Evolutionary conservation across 2,797 vertebrate genomes (phyloP).

Genomic region (Poecilia gillii): DNA sequence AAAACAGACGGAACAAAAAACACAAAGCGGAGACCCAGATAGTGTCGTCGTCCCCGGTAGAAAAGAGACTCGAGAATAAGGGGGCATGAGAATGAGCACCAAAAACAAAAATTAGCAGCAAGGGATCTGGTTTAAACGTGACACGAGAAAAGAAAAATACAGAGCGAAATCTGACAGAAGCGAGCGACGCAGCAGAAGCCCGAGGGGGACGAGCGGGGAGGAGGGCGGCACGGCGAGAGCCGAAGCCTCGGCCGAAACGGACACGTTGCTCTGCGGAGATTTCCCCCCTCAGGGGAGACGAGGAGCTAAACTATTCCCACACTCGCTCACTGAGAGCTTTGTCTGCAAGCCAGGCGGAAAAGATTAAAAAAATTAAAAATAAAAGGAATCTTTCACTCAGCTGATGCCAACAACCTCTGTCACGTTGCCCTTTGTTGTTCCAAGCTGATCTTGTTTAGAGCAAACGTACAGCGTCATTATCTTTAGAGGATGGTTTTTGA

Average conservation of each 20-base stretch:
- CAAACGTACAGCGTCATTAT: not conserved
- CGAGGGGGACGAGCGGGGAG: conserved; percentile 7
- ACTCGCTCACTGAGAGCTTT: conserved; percentile 23
- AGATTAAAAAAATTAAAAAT: not conserved
- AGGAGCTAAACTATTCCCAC: conserved; percentile 47
- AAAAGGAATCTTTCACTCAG: not conserved
- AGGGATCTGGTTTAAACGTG: not conserved
- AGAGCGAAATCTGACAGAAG: not conserved
- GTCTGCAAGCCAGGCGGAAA: not conserved
- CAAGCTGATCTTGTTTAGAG: not conserved
- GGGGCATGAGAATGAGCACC: conserved; percentile 37
- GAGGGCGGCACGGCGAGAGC: conserved; percentile 3
- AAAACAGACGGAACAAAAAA: not conserved
- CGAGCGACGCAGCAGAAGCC: conserved; percentile 2
- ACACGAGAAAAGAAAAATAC: not conserved
- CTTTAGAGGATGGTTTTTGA: not conserved
- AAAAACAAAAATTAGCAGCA: conserved; percentile 13
- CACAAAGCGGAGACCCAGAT: not conserved
- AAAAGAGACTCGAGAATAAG: not conserved
- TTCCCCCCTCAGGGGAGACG: conserved; percentile 34
- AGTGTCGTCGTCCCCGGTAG: conserved; percentile 1
- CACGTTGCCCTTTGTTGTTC: conserved; percentile 1
- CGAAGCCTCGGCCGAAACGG: conserved; percentile 16
- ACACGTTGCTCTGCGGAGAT: conserved; percentile 9
- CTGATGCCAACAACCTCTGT: not conserved